phyloP scores from a whole-genome alignment of 2,888 invertebrate species.

The Perdita meconis region DNA sequence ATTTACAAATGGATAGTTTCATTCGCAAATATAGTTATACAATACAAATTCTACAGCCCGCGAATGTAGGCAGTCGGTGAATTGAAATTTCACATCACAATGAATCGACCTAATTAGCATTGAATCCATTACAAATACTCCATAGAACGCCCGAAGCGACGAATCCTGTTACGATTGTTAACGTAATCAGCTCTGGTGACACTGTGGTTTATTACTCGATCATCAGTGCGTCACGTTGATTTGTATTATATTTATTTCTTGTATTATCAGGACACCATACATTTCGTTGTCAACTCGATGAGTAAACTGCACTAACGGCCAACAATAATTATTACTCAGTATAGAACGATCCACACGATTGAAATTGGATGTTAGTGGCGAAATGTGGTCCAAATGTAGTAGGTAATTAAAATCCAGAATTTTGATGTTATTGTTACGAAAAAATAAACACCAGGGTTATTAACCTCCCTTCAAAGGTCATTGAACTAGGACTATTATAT shows the following conservation, averaged over 20 bases:
- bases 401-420: too few relatives aligned
- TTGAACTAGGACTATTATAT: too few relatives aligned
- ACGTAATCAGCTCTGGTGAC: slow-evolving; percentile 26
- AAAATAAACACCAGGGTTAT: too few relatives aligned
- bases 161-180: slow-evolving; percentile 40
- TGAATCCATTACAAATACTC: neutral
- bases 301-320: neutral
- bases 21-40: neutral
- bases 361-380: too few relatives aligned
- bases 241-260: slow-evolving; percentile 23
- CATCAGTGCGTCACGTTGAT: slow-evolving; percentile 4
- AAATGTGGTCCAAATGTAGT: too few relatives aligned
- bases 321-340: neutral
- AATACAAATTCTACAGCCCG: neutral
- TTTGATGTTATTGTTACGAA: too few relatives aligned
- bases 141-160: neutral
- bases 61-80: neutral
- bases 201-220: slow-evolving; percentile 18
- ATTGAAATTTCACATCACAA: slow-evolving; percentile 6
- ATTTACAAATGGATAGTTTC: neutral
- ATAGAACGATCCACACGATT: neutral
- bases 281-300: neutral
- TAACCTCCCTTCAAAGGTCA: too few relatives aligned
- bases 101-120: slow-evolving; percentile 29
- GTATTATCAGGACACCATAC: neutral